A percentile compares a stretch with the other conserved stretches of the same genome.
phyloP scores from a whole-genome alignment of 2,797 vertebrate genomes.

The Tauraco hartlaubi region DNA sequence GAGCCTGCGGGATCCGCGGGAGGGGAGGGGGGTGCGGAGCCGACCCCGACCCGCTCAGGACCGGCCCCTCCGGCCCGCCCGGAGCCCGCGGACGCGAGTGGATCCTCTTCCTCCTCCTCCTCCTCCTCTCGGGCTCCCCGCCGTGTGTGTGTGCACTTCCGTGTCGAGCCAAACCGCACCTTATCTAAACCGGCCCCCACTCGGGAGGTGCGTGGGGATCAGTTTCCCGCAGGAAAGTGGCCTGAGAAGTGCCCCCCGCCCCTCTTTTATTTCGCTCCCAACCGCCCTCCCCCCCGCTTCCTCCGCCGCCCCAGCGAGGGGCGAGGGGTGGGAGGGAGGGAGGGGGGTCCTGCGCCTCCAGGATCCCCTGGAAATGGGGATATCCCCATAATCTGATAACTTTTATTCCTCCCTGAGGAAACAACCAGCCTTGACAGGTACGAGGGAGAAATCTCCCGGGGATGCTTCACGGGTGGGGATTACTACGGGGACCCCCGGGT shows the following conservation, averaged over 20 bases:
- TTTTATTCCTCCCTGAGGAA: not conserved
- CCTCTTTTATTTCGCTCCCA: not conserved
- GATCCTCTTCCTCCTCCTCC: not conserved
- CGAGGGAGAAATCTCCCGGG: not conserved
- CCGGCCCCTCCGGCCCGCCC: not conserved
- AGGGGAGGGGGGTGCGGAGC: not conserved
- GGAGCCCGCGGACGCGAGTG: not conserved
- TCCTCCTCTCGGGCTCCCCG: not conserved
- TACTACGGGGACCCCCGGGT: not conserved
- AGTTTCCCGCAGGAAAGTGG: not conserved
- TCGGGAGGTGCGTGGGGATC: not conserved
- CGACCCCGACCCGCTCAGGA: not conserved
- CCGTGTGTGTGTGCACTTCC: not conserved
- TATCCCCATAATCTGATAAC: not conserved
- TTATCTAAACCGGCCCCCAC: not conserved
- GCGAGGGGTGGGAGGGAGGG: too few relatives aligned
- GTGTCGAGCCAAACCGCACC: not conserved
- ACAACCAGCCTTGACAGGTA: not conserved
- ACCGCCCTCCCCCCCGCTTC: fast-evolving
- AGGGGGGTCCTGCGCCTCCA: too few relatives aligned
- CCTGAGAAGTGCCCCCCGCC: not conserved
- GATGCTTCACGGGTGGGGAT: not conserved
- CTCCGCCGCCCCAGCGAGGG: not conserved
- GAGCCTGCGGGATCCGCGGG: not conserved
- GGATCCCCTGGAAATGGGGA: not conserved